These are phyloP conservation scores for Laticauda colubrina DNA, from an alignment of 2,113 vertebrate genomes.

Conservation along the genomic window DNA sequence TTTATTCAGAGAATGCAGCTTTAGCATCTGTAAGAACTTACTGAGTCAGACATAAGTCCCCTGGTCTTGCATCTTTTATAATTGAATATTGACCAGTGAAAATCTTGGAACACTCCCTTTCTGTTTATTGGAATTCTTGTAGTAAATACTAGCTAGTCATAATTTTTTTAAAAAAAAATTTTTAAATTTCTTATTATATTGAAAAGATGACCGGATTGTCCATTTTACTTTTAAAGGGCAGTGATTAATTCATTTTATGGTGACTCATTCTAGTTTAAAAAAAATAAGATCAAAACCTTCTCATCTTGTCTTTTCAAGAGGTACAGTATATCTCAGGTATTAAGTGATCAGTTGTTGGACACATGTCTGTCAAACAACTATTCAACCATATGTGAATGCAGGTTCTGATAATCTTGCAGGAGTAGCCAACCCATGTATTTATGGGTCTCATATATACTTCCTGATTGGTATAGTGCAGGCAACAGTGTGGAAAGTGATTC, in stretches of 20 bases:
- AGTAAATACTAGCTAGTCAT: background rate
- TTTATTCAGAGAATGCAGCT: background rate
- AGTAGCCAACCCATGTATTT: background rate
- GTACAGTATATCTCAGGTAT: background rate
- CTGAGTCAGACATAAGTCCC: background rate
- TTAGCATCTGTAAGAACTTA: background rate
- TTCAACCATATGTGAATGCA: background rate
- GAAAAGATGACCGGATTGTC: background rate
- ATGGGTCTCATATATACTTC: background rate
- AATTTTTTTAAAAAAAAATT: background rate
- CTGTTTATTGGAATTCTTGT: background rate
- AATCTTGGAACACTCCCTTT: too few species aligned
- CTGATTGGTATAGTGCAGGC: background rate
- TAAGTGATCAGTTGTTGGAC: background rate
- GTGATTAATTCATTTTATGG: background rate
- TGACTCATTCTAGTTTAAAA: background rate
- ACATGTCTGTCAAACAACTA: background rate
- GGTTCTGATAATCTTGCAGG: background rate
- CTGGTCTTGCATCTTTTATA: background rate
- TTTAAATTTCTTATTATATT: background rate
- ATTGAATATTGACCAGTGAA: background rate
- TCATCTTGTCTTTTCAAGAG: background rate
- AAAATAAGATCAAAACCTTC: background rate
- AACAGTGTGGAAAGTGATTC: background rate
- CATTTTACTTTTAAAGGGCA: background rate